Conservation (phyloP, 2,797 vertebrate species). For the Anomalospiza imberbis region DNA sequence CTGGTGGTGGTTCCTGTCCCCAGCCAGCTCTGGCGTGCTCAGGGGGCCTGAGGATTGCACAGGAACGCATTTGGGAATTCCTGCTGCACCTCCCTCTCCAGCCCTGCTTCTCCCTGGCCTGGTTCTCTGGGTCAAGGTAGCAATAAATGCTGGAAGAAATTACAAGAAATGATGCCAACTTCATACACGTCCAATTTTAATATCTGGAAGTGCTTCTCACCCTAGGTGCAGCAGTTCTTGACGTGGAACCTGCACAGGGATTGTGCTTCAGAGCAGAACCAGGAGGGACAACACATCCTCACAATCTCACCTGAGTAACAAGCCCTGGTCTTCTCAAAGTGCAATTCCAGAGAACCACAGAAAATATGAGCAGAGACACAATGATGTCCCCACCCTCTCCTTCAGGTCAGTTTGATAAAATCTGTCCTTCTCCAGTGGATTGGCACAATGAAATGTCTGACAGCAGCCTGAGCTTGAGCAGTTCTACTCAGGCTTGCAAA, state of each 20-base stretch:
- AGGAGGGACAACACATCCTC: too few species aligned
- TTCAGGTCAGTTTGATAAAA: neutral
- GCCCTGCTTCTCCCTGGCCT: rapidly evolving
- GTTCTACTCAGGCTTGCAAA: neutral
- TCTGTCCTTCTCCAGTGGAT: neutral
- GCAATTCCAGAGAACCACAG: neutral
- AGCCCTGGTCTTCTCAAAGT: too few species aligned
- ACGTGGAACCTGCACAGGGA: too few species aligned
- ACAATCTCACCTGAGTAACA: too few species aligned
- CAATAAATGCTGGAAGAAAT: neutral
- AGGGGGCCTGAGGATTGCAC: neutral
- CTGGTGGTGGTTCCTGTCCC: neutral
- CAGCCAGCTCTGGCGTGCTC: neutral
- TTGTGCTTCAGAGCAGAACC: too few species aligned
- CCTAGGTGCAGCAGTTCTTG: too few species aligned
- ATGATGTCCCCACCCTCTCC: neutral
- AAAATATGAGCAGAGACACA: neutral
- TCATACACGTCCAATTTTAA: neutral
- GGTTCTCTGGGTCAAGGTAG: rapidly evolving
- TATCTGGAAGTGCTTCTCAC: neutral
- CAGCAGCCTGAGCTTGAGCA: neutral
- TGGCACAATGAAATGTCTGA: neutral
- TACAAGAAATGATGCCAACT: neutral
- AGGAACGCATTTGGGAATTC: neutral
- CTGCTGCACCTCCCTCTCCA: neutral